Evolutionary conservation across 2,888 invertebrate genomes (phyloP), one percentile per base, ranked within the genome.

Genomic region (Nomada goodeniana): DNA sequence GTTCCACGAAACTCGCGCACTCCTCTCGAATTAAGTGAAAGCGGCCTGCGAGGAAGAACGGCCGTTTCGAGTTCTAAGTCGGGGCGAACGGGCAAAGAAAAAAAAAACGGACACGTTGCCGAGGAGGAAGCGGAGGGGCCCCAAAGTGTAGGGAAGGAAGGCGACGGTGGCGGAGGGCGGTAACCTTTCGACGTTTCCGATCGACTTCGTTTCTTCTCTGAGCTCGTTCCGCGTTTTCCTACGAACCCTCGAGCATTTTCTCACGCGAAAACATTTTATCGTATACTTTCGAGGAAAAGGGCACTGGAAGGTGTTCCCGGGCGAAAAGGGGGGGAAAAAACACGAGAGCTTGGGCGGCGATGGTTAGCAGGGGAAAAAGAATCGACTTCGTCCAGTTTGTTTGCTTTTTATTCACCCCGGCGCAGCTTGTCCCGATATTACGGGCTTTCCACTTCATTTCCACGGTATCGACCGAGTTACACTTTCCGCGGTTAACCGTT

Each of bases 161-260:
- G 64, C 78, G 76, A 75, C 29, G 53, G 9, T 1, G 20, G 5
- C 9, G 76, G 67, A 70, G 77, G 70, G 83, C 72, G 85, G 79
- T 67, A 86, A 86, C 85, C 85, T 87, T 78, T 83, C 77, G 83
- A 80, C 87, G 83, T 91, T 91, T 89, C 87, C 89, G 88, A 90
- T 89, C 89, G 88, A 90, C 89, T 90, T 88, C 86, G 10, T 78
- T 84, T 82, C 81, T 76, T 53, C 75, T 67, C 67, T 55, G 42
- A 67, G 55, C 64, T 71, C 64, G 72, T 73, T 61, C 64, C 63
- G 18, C 77, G 26, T 80, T 80, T 74, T 74, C 65, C 61, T 79
- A 68, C 82, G 63, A 67, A 42, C 81, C 87, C 76, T 75, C 71
- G 69, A 83, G 84, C 87, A 84, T 88, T 88, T 88, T 90, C 88